These are phyloP conservation scores for Agrilus cyanescens DNA, from an alignment of 2,888 invertebrate genomes.

Conservation along the genomic window DNA sequence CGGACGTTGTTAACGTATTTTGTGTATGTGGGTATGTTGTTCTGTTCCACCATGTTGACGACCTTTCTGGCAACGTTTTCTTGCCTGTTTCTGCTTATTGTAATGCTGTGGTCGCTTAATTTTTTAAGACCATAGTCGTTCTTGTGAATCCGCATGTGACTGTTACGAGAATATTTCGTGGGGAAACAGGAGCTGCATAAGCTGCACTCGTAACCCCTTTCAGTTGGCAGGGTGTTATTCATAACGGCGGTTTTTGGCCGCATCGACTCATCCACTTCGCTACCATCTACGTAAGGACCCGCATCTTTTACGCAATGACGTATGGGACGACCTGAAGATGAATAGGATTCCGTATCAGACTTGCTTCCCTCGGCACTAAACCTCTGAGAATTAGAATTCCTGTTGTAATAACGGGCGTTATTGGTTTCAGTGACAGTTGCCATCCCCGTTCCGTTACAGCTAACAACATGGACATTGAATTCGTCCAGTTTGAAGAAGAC, in stretches of 20 bases:
- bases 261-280: slow-evolving; percentile 12
- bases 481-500: slow-evolving; percentile 34
- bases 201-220: slow-evolving; percentile 29
- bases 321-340: slow-evolving; percentile 27
- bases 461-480: slow-evolving; percentile 30
- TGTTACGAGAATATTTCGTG: slow-evolving; percentile 32
- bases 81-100: slow-evolving; percentile 4
- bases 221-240: slow-evolving; percentile 11
- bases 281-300: slow-evolving; percentile 28
- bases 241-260: slow-evolving; percentile 2
- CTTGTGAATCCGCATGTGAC: slow-evolving; percentile 36
- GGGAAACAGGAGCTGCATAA: slow-evolving; percentile 33
- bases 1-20: slow-evolving; percentile 12
- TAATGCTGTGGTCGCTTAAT: slow-evolving; percentile 9
- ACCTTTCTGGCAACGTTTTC: slow-evolving; percentile 7
- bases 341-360: slow-evolving; percentile 11
- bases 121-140: slow-evolving; percentile 15
- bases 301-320: slow-evolving; percentile 31
- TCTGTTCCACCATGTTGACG: slow-evolving; percentile 4
- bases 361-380: too few relatives aligned
- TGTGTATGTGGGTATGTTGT: slow-evolving; percentile 4
- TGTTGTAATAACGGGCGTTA: neutral
- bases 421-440: neutral
- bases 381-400: too few relatives aligned
- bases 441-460: slow-evolving; percentile 8